A percentile compares a stretch with the other conserved stretches of the same genome.
phyloP scores from a whole-genome alignment of 2,888 invertebrate genomes.

The Polymixis lichenea region DNA sequence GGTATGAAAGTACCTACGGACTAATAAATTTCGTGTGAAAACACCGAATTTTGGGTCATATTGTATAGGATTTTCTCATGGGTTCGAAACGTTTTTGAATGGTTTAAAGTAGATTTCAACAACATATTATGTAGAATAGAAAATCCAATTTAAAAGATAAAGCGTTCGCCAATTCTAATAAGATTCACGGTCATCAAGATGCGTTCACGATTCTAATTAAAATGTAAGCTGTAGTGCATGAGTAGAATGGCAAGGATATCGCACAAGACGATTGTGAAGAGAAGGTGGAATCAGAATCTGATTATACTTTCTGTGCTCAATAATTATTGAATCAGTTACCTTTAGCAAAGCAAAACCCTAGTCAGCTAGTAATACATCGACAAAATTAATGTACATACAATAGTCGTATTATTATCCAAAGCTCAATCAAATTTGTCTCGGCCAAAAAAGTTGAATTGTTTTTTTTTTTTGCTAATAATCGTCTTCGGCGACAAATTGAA shows the following conservation, averaged over 20 bases:
- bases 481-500: background rate
- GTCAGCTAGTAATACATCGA: background rate
- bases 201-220: constrained; percentile 16
- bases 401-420: background rate
- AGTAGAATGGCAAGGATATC: constrained; percentile 13
- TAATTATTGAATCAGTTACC: background rate
- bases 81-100: constrained; percentile 4
- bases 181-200: constrained; percentile 13
- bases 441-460: background rate
- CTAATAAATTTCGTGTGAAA: constrained; percentile 45
- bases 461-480: constrained; percentile 1
- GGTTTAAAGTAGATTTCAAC: background rate
- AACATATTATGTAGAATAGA: background rate
- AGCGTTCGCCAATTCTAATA: constrained; percentile 23
- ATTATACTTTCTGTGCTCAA: constrained; percentile 2
- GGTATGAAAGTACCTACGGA: constrained; percentile 43
- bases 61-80: constrained; percentile 8
- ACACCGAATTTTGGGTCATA: constrained; percentile 25
- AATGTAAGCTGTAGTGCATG: constrained; percentile 22
- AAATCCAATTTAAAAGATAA: constrained; percentile 9
- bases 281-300: background rate
- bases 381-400: background rate
- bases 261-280: background rate
- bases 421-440: constrained; percentile 20
- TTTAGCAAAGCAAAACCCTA: background rate